Conservation (phyloP, 2,888 invertebrate species). For the Eurois occulta region DNA sequence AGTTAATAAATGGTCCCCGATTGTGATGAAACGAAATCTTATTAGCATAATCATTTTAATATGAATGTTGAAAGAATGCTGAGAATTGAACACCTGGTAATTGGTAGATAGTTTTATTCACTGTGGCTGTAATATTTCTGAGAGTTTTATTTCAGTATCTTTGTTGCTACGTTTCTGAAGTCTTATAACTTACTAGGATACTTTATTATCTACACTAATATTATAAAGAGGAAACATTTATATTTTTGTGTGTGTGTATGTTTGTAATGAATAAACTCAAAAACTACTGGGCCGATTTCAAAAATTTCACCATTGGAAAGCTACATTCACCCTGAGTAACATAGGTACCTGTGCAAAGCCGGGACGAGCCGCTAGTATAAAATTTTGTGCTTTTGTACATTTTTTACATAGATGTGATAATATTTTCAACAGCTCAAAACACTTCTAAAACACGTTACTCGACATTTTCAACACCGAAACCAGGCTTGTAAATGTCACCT, state of each 20-base stretch:
- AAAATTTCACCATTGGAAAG: too few species aligned
- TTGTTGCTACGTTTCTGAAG: neutral
- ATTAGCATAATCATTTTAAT: constrained; percentile 62
- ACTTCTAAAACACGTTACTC: neutral
- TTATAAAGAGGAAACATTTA: too few species aligned
- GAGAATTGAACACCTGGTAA: constrained; percentile 41
- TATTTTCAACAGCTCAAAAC: neutral
- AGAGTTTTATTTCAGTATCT: neutral
- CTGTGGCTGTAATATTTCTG: neutral
- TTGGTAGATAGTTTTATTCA: constrained; percentile 8
- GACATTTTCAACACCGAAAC: neutral
- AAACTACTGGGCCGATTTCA: too few species aligned
- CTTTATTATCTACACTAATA: too few species aligned
- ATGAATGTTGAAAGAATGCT: constrained; percentile 39
- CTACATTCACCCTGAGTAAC: too few species aligned
- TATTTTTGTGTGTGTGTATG: too few species aligned
- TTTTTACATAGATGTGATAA: neutral
- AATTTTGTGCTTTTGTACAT: too few species aligned
- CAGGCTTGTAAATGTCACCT: neutral
- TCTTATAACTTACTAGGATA: neutral
- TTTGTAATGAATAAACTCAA: too few species aligned
- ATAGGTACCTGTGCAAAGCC: too few species aligned
- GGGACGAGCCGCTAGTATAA: too few species aligned
- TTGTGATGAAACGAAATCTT: constrained; percentile 48
- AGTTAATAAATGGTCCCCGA: constrained; percentile 58